Percentiles rank a stretch among this genome's conserved stretches.
Conservation (phyloP, 2,888 invertebrate species). For the Hoplodrina blanda region DNA sequence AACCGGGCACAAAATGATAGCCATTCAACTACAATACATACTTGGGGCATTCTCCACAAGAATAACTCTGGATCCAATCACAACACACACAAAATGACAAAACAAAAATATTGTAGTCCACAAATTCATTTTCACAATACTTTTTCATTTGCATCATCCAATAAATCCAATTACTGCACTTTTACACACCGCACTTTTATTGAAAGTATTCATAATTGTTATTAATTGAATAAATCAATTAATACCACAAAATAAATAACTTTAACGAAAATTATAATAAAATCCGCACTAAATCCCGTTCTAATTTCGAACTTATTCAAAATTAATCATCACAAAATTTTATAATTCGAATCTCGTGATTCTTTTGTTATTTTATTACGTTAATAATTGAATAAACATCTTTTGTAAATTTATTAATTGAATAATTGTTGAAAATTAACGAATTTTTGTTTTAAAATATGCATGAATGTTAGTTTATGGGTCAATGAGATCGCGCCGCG, state of each 20-base stretch:
- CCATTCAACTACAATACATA: constrained; percentile 72
- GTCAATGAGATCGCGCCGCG: constrained; percentile 83
- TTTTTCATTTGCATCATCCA: constrained; percentile 73
- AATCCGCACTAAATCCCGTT: constrained; percentile 19
- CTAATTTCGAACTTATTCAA: constrained; percentile 35
- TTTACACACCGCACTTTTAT: constrained; percentile 47
- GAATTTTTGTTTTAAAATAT: constrained; percentile 44
- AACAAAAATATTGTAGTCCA: constrained; percentile 73
- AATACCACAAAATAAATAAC: constrained; percentile 8
- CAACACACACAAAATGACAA: constrained; percentile 73
- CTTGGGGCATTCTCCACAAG: constrained; percentile 88
- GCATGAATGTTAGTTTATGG: constrained; percentile 70
- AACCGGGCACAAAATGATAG: background rate
- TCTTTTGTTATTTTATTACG: constrained; percentile 14
- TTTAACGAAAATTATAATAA: background rate
- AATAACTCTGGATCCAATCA: constrained; percentile 82
- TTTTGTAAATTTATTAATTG: constrained; percentile 20
- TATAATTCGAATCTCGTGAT: background rate
- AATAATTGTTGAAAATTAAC: constrained; percentile 35
- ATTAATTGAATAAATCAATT: constrained; percentile 24
- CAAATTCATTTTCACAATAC: constrained; percentile 83
- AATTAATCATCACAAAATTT: constrained; percentile 11
- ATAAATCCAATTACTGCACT: constrained; percentile 66
- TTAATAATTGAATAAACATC: constrained; percentile 21
- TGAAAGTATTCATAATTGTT: constrained; percentile 44